A percentile compares a stretch with the other conserved stretches of the same genome.
These are phyloP conservation scores for Carapus acus DNA, from an alignment of 2,797 vertebrate species.

Conservation along the genomic window DNA sequence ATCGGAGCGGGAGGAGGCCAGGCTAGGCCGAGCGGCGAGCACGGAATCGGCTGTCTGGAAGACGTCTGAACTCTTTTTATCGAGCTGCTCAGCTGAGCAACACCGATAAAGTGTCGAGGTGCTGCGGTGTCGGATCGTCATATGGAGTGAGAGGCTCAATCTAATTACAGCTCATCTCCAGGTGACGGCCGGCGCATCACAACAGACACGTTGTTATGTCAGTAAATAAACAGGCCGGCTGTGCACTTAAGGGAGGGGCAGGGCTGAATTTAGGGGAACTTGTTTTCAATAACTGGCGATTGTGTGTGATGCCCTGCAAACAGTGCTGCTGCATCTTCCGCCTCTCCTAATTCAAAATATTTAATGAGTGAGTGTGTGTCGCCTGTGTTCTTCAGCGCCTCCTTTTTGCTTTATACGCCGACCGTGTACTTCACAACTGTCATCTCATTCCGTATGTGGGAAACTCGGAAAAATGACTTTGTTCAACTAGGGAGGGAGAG, in stretches of 20 bases:
- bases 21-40: slow-evolving; percentile 34
- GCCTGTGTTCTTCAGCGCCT: slow-evolving; percentile 31
- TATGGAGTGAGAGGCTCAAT: slow-evolving; percentile 27
- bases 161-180: slow-evolving; percentile 28
- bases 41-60: slow-evolving; percentile 49
- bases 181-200: slow-evolving; percentile 19
- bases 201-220: slow-evolving; percentile 21
- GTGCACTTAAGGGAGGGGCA: slow-evolving; percentile 18
- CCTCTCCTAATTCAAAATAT: no score
- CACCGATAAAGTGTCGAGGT: slow-evolving; percentile 45
- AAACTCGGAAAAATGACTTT: slow-evolving; percentile 52
- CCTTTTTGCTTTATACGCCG: no score
- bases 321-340: slow-evolving; percentile 18
- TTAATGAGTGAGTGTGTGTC: no score
- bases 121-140: slow-evolving; percentile 37
- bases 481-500: slow-evolving; percentile 57
- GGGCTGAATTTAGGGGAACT: slow-evolving; percentile 34
- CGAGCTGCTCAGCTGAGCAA: slow-evolving; percentile 38
- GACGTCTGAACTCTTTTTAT: slow-evolving; percentile 48
- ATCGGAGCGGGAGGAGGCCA: slow-evolving; percentile 44
- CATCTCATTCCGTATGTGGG: slow-evolving; percentile 58
- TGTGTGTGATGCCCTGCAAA: slow-evolving; percentile 55
- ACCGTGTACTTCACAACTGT: no score
- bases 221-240: slow-evolving; percentile 13
- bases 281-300: slow-evolving; percentile 52